Evolutionary conservation across 2,888 invertebrate species (phyloP).

Genomic region (Pyrochroa serraticornis): DNA sequence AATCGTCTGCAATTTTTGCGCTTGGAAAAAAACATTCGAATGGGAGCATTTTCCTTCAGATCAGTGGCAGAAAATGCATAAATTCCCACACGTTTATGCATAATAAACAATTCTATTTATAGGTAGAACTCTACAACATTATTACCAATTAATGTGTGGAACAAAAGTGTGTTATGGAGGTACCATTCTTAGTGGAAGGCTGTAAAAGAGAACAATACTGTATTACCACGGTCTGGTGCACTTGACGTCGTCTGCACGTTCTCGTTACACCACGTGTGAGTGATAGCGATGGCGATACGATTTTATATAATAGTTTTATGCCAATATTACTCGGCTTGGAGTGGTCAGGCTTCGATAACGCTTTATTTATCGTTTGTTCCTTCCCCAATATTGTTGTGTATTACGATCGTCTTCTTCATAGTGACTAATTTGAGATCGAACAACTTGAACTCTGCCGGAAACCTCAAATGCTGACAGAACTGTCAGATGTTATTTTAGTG

Average conservation of each 20-base stretch:
- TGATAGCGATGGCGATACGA: constrained; percentile 4
- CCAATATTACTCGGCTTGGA: constrained; percentile 33
- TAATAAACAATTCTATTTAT: constrained; percentile 7
- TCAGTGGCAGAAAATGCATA: neutral
- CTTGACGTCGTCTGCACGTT: constrained; percentile 22
- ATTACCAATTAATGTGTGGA: constrained; percentile 41
- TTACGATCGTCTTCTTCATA: too few species aligned
- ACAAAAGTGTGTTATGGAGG: constrained; percentile 33
- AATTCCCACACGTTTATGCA: constrained; percentile 7
- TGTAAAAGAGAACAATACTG: constrained; percentile 45
- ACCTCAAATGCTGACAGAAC: too few species aligned
- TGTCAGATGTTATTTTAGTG: too few species aligned
- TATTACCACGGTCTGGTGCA: constrained; percentile 45
- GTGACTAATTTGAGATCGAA: too few species aligned
- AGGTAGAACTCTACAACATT: constrained; percentile 24
- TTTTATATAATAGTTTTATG: constrained; percentile 25
- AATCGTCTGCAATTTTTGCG: neutral
- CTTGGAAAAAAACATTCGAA: neutral
- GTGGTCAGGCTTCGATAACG: constrained; percentile 39
- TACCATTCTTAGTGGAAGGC: constrained; percentile 36
- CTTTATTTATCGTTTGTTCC: constrained; percentile 28
- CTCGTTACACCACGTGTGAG: neutral
- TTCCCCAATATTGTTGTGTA: constrained; percentile 10
- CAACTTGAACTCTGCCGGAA: too few species aligned
- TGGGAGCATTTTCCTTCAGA: neutral